phyloP scores from a whole-genome alignment of 2,113 vertebrate genomes.

The Speoplatyrhinus poulsoni region DNA sequence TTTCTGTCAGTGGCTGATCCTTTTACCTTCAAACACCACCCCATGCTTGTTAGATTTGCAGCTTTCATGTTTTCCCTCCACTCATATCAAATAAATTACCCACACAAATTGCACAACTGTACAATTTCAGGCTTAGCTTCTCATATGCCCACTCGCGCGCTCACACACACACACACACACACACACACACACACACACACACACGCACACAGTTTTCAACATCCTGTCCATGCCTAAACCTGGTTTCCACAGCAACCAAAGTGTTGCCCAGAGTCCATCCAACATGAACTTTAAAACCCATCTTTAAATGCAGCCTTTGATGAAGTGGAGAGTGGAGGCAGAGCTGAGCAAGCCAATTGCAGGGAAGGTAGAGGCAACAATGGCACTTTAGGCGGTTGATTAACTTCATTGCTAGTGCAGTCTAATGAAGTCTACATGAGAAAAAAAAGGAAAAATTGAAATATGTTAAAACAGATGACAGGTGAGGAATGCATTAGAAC shows the following conservation, averaged over 20 bases:
- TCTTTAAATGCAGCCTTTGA: conserved; percentile 61
- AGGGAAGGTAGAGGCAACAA: conserved; percentile 1
- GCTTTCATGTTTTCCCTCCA: no score
- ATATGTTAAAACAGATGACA: conserved; percentile 5
- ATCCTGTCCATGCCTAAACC: conserved; percentile 52
- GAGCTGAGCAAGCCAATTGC: conserved; percentile 26
- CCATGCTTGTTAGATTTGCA: no score
- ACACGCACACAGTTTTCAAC: conserved; percentile 41
- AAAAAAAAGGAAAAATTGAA: conserved; percentile 22
- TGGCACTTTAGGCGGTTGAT: conserved; percentile 44
- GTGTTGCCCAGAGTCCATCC: conserved; percentile 59
- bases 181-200: conserved; percentile 5
- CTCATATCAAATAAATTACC: no score
- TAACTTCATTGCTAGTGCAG: conserved; percentile 48
- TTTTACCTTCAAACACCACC: no score
- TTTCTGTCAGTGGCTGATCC: no score
- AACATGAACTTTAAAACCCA: conserved; percentile 60
- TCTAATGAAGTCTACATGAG: conserved; percentile 17
- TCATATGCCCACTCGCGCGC: conserved; percentile 40
- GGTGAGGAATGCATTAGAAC: conserved; percentile 9
- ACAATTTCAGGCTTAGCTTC: conserved; percentile 19
- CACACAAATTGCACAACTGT: neutral
- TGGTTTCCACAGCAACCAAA: conserved; percentile 73
- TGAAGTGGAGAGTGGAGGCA: conserved; percentile 33
- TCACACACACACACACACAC: neutral